Evolutionary conservation across 2,113 vertebrate species (phyloP).

Genomic region (Phycodurus eques): DNA sequence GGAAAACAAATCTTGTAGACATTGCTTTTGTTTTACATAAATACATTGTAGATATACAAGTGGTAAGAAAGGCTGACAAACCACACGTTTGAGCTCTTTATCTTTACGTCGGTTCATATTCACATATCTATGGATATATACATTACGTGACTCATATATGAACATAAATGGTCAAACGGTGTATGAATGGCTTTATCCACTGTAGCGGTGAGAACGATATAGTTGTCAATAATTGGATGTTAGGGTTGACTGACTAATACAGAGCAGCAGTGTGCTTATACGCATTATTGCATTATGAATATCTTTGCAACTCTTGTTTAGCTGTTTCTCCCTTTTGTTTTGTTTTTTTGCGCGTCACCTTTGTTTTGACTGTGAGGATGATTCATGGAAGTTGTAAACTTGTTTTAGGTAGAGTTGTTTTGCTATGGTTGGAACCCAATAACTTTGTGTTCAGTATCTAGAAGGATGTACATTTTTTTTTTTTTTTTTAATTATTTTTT

Average conservation of each 20-base stretch:
- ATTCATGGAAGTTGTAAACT: conserved; percentile 96
- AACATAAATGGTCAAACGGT: conserved; percentile 83
- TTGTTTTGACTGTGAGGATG: conserved; percentile 92
- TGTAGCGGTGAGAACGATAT: conserved; percentile 82
- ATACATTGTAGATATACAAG: conserved; percentile 75
- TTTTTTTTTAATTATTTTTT: conserved; percentile 72
- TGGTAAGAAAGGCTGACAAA: conserved; percentile 90
- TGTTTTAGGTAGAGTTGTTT: conserved; percentile 80
- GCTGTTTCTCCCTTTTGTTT: conserved; percentile 67
- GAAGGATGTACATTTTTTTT: conserved; percentile 97
- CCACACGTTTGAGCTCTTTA: conserved; percentile 91
- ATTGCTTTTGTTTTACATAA: conserved; percentile 77
- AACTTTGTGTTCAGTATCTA: conserved; percentile 96
- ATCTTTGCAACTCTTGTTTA: conserved; percentile 81
- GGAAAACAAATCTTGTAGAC: conserved; percentile 82
- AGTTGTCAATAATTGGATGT: conserved; percentile 80
- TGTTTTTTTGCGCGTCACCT: conserved; percentile 68
- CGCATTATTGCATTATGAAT: conserved; percentile 96
- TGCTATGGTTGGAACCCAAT: conserved; percentile 80
- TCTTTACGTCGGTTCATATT: conserved; percentile 78
- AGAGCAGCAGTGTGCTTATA: conserved; percentile 87
- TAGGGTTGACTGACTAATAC: conserved; percentile 86
- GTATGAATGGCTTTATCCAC: conserved; percentile 90
- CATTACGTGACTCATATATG: conserved; percentile 86
- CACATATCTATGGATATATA: conserved; percentile 72